Evolutionary conservation across 2,113 vertebrate species (phyloP).

Genomic region (Gymnorhina tibicen): DNA sequence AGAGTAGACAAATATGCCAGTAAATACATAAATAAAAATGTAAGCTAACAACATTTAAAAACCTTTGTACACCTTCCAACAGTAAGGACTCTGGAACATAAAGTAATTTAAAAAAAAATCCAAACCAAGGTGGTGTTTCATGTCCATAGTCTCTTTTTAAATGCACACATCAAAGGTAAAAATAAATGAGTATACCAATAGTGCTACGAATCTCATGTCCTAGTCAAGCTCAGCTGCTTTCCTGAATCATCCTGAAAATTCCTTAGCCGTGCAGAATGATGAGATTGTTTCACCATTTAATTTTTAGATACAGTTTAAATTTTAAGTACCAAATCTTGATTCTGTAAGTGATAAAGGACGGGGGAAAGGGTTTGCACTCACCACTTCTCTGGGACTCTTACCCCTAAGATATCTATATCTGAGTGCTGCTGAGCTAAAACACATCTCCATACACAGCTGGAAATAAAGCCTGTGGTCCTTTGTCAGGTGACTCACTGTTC

Average conservation of each 20-base stretch:
- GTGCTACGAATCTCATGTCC: background rate
- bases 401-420: rapidly evolving
- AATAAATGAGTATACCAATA: background rate
- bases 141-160: background rate
- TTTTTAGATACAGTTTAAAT: background rate
- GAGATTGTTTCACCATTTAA: background rate
- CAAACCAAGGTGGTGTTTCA: background rate
- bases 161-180: background rate
- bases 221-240: background rate
- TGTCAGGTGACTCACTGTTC: background rate
- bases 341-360: background rate
- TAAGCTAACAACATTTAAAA: background rate
- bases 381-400: background rate
- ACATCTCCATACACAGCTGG: background rate
- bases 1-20: background rate
- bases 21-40: background rate
- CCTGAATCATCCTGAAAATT: background rate
- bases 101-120: background rate
- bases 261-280: background rate
- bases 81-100: background rate
- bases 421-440: background rate
- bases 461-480: background rate
- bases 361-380: background rate
- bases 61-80: background rate
- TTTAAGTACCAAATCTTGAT: background rate